Evolutionary conservation across 2,888 invertebrate genomes (phyloP).

Genomic region (Agelastica alni): DNA sequence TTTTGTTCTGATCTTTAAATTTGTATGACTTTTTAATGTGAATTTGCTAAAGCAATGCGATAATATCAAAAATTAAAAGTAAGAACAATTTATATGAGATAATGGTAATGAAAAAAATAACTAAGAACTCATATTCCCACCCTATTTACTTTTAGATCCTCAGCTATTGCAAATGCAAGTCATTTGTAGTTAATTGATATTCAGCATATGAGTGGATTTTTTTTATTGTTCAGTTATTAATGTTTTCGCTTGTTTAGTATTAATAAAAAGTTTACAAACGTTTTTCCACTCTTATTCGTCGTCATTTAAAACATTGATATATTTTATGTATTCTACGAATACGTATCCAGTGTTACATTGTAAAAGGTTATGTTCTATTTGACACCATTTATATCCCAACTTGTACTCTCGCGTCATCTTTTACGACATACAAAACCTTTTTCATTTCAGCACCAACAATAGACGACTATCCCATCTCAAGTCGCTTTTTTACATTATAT

Average conservation of each 20-base stretch:
- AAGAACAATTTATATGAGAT: no score
- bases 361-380: not conserved
- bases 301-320: not conserved
- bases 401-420: not conserved
- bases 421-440: not conserved
- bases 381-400: conserved; percentile 2
- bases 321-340: not conserved
- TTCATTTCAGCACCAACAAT: not conserved
- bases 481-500: not conserved
- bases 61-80: no score
- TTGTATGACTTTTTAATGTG: no score
- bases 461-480: not conserved
- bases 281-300: not conserved
- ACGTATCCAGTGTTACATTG: not conserved
- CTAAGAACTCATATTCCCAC: no score
- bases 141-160: no score
- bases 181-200: no score
- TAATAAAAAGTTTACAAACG: not conserved
- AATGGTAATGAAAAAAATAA: no score
- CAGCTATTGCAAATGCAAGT: no score
- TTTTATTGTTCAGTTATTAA: no score
- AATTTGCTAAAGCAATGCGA: no score
- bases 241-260: not conserved
- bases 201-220: no score
- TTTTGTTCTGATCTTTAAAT: no score